phyloP scores from a whole-genome alignment of 2,888 invertebrate species.

The Epistrophe eligans region DNA sequence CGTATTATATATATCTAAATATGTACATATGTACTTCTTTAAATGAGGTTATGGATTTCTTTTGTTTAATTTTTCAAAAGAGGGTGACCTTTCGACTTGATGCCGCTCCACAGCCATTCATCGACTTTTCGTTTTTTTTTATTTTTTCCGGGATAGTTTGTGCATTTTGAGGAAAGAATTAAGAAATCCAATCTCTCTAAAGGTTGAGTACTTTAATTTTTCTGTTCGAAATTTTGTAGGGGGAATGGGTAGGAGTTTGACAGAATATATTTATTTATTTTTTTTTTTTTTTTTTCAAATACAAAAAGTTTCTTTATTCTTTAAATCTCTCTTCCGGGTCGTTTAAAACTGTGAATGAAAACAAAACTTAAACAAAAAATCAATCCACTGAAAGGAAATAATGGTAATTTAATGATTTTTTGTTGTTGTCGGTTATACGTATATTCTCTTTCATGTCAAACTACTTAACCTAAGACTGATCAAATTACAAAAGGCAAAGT shows the following conservation, averaged over 20 bases:
- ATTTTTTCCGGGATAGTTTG: slow-evolving; percentile 13
- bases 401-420: background rate
- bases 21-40: background rate
- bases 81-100: slow-evolving; percentile 58
- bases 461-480: background rate
- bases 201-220: slow-evolving; percentile 5
- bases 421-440: background rate
- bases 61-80: slow-evolving; percentile 34
- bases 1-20: background rate
- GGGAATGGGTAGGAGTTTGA: background rate
- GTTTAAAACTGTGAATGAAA: background rate
- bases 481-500: background rate
- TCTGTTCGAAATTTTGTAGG: background rate
- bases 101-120: slow-evolving; percentile 4
- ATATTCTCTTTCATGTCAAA: background rate
- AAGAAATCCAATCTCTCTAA: slow-evolving; percentile 14
- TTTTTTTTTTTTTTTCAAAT: background rate
- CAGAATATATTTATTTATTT: background rate
- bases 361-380: background rate
- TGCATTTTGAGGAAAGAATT: slow-evolving; percentile 14
- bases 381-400: background rate
- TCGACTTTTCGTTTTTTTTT: slow-evolving; percentile 24
- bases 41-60: slow-evolving; percentile 12
- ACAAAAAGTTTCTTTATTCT: background rate
- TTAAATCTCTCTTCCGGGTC: background rate